phyloP scores from a whole-genome alignment of 2,113 vertebrate species.

The Tylochromis polylepis region DNA sequence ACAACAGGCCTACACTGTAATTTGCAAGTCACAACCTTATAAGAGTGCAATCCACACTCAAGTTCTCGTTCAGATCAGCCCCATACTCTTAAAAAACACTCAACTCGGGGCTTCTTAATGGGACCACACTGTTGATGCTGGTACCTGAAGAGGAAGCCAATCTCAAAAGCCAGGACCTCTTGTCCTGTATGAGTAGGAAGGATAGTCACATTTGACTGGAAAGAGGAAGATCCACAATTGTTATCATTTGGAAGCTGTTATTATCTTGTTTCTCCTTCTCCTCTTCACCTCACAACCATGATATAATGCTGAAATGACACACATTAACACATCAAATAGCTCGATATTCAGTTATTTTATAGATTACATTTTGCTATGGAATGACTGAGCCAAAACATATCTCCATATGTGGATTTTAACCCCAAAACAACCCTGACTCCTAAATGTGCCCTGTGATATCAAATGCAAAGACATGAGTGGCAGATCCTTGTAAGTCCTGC shows the following conservation, averaged over 20 bases:
- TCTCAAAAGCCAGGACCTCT: background rate
- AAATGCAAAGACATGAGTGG: background rate
- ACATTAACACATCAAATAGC: background rate
- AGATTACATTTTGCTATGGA: background rate
- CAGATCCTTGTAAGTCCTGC: background rate
- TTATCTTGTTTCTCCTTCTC: background rate
- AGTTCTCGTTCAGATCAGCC: background rate
- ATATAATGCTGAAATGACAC: background rate
- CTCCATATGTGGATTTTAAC: background rate
- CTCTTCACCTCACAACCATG: background rate
- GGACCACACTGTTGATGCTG: background rate
- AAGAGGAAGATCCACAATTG: no score
- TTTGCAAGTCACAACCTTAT: background rate
- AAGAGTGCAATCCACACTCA: background rate
- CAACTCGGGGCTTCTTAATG: background rate
- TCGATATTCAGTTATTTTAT: background rate
- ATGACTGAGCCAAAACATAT: fast-evolving
- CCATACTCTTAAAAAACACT: background rate
- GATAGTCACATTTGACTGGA: background rate
- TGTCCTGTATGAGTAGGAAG: background rate
- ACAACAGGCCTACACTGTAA: background rate
- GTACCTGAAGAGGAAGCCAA: background rate
- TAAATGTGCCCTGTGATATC: fast-evolving
- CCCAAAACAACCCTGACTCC: background rate
- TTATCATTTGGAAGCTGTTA: background rate